Conservation (phyloP, 2,888 invertebrate genomes). For the Euplexia lucipara region DNA sequence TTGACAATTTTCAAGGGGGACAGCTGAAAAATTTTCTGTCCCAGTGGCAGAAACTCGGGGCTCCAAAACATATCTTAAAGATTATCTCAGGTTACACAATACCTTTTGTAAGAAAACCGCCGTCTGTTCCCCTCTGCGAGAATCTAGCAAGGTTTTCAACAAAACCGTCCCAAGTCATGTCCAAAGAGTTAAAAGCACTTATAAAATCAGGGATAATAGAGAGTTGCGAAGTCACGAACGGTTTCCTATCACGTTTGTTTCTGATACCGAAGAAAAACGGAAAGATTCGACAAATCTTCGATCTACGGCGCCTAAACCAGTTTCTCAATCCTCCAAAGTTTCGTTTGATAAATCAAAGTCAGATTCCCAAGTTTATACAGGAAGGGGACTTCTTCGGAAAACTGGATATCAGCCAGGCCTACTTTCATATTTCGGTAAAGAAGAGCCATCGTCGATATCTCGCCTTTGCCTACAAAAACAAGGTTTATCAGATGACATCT, state of each 20-base stretch:
- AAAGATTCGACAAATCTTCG: constrained; percentile 44
- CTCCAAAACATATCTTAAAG: constrained; percentile 25
- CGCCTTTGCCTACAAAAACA: constrained; percentile 16
- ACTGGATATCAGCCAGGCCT: constrained; percentile 42
- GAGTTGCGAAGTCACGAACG: background rate
- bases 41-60: constrained; percentile 14
- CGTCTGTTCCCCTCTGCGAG: constrained; percentile 18
- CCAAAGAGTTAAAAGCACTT: constrained; percentile 9
- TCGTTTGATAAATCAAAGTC: constrained; percentile 39
- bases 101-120: constrained; percentile 42
- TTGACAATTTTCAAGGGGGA: constrained; percentile 29
- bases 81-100: constrained; percentile 47
- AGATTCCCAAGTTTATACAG: constrained; percentile 31
- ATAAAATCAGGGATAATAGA: constrained; percentile 11
- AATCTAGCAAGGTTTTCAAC: constrained; percentile 4
- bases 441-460: constrained; percentile 40
- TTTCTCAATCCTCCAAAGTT: constrained; percentile 36
- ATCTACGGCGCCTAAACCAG: constrained; percentile 30
- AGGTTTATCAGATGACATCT: constrained; percentile 46
- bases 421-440: constrained; percentile 41
- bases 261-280: constrained; percentile 17
- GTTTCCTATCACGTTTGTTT: constrained; percentile 18
- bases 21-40: background rate
- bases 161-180: constrained; percentile 9
- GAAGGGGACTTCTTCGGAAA: constrained; percentile 36